phyloP scores from a whole-genome alignment of 2,113 vertebrate species.

The Panurus biarmicus region DNA sequence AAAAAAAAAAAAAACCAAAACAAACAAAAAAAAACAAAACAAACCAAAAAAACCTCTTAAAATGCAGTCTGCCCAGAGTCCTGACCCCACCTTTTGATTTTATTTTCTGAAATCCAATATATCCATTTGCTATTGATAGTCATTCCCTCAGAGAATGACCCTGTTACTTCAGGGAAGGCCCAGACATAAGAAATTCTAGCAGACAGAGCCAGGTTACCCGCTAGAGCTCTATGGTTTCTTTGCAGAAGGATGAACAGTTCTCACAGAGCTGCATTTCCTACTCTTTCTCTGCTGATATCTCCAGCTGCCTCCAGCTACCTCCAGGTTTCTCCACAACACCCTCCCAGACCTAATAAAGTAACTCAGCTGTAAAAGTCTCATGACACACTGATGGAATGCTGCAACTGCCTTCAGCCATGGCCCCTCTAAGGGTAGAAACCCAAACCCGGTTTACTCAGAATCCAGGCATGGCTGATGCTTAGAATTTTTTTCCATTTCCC shows the following conservation, averaged over 20 bases:
- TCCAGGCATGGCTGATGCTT: neutral
- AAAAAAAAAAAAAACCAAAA: neutral
- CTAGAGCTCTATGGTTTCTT: neutral
- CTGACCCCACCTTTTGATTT: neutral
- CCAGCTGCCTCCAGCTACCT: neutral
- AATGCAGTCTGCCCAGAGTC: neutral
- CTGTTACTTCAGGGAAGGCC: neutral
- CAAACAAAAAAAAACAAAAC: neutral
- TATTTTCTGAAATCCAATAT: neutral
- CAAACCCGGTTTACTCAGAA: neutral
- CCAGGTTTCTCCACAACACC: neutral
- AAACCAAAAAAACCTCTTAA: too few relatives aligned
- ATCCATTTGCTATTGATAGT: neutral
- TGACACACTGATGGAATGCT: neutral
- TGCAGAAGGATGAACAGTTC: neutral
- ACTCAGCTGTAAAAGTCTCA: neutral
- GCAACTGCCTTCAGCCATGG: neutral
- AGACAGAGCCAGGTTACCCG: neutral
- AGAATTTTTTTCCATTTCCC: neutral
- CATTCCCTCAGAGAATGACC: neutral
- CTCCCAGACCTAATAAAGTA: neutral
- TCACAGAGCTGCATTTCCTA: neutral
- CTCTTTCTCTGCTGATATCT: neutral
- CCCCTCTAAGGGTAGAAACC: neutral
- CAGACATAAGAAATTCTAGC: neutral